Conservation (phyloP, 2,113 vertebrate species). For the Dasyornis broadbenti region DNA sequence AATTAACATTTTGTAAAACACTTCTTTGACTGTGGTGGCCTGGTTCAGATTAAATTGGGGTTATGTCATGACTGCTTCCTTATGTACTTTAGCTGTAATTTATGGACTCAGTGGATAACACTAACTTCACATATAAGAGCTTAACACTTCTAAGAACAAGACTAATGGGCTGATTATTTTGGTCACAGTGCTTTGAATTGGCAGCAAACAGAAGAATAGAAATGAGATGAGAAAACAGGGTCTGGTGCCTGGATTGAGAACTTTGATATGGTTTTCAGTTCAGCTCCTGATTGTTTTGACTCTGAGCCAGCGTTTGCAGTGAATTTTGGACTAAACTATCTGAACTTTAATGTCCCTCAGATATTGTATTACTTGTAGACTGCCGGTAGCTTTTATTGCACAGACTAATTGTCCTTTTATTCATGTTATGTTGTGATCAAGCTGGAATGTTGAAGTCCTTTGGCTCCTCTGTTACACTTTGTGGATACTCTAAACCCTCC, state of each 20-base stretch:
- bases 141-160: neutral
- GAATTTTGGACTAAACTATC: neutral
- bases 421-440: neutral
- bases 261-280: neutral
- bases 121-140: neutral
- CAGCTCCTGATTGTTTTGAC: neutral
- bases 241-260: neutral
- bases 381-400: neutral
- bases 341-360: neutral
- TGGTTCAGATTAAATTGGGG: neutral
- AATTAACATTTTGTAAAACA: constrained; percentile 32
- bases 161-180: neutral
- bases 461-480: neutral
- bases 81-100: neutral
- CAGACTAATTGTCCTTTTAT: neutral
- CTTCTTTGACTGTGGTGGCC: neutral
- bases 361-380: neutral
- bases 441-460: neutral
- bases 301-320: neutral
- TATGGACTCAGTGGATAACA: neutral
- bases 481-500: neutral
- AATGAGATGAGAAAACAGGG: neutral
- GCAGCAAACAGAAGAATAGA: neutral
- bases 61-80: neutral
- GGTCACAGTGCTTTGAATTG: neutral